These are phyloP conservation scores for Xyrauchen texanus DNA, from an alignment of 2,113 vertebrate genomes.

Conservation along the genomic window DNA sequence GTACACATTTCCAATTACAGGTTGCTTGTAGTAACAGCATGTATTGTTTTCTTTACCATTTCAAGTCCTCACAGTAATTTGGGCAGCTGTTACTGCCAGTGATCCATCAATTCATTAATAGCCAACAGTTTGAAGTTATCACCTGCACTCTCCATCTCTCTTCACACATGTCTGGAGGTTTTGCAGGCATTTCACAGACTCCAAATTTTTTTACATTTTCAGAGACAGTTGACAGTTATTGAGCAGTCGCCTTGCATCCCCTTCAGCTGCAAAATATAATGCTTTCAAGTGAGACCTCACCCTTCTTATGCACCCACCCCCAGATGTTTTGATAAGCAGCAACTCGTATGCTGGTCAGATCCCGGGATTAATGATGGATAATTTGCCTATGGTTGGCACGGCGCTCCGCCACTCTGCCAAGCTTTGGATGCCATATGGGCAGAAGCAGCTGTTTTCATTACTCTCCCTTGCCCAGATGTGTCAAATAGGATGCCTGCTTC, in stretches of 20 bases:
- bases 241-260: constrained; percentile 55
- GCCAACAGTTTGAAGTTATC: constrained; percentile 11
- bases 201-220: constrained; percentile 58
- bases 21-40: neutral
- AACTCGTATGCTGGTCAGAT: constrained; percentile 98
- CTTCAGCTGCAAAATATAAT: constrained; percentile 63
- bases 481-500: constrained; percentile 94
- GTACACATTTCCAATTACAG: neutral
- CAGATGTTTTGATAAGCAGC: constrained; percentile 96
- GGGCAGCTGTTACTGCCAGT: constrained; percentile 15
- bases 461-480: constrained; percentile 99
- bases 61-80: constrained; percentile 12
- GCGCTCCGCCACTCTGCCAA: constrained; percentile 86
- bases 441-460: constrained; percentile 99
- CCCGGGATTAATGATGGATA: constrained; percentile 99
- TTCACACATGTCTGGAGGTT: constrained; percentile 9
- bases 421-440: constrained; percentile 97
- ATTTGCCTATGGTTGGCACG: constrained; percentile 98
- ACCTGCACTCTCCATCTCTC: neutral
- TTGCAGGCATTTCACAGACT: constrained; percentile 30
- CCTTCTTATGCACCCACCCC: constrained; percentile 75
- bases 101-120: neutral
- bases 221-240: constrained; percentile 55
- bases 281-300: constrained; percentile 66
- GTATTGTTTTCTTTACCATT: neutral